phyloP scores from a whole-genome alignment of 2,113 vertebrate genomes.

The Machaerirhynchus nigripectus region DNA sequence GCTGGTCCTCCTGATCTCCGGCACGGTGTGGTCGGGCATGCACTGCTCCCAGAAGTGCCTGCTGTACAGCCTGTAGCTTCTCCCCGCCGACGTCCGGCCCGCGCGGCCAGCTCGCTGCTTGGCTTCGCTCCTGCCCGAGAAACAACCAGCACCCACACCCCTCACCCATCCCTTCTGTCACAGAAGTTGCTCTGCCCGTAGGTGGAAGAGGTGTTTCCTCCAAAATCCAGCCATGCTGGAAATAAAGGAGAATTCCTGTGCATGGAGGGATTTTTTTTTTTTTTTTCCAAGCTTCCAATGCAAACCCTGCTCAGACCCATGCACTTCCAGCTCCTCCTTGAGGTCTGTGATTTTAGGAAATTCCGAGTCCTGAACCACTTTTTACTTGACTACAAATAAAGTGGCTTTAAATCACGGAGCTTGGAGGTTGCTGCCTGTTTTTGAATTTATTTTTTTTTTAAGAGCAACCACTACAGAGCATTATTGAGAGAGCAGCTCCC shows the following conservation, averaged over 20 bases:
- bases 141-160: not conserved
- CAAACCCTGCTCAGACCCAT: not conserved
- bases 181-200: too few relatives aligned
- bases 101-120: slow-evolving; percentile 90
- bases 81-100: slow-evolving; percentile 88
- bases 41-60: slow-evolving; percentile 92
- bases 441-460: not conserved
- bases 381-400: not conserved
- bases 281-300: not conserved
- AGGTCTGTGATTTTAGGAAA: not conserved
- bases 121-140: slow-evolving; percentile 90
- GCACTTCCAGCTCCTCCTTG: not conserved
- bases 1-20: slow-evolving; percentile 93
- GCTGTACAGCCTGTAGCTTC: slow-evolving; percentile 87
- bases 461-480: not conserved
- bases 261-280: not conserved
- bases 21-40: slow-evolving; percentile 92
- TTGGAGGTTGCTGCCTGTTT: accelerated
- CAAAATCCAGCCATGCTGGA: not conserved
- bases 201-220: too few relatives aligned
- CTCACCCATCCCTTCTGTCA: not conserved
- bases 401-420: not conserved
- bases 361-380: not conserved
- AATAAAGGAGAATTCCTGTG: not conserved
- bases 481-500: not conserved